A percentile compares a stretch with the other conserved stretches of the same genome.
phyloP scores from a whole-genome alignment of 2,113 vertebrate genomes.

The Cranoglanis bouderius region DNA sequence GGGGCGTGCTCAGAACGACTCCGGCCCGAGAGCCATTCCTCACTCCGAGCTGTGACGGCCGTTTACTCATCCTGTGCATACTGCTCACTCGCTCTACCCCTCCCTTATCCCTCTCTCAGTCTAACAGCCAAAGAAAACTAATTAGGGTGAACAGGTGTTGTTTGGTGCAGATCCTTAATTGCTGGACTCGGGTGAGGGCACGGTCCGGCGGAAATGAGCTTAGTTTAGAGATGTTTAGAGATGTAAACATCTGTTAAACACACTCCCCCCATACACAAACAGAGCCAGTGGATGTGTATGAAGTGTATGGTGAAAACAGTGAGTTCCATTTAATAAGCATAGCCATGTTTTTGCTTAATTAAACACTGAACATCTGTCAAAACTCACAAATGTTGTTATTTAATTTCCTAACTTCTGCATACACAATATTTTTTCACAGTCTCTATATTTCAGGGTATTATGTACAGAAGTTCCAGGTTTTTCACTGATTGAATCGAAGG shows the following conservation, averaged over 20 bases:
- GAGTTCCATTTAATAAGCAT: background rate
- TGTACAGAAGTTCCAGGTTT: background rate
- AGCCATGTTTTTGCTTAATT: background rate
- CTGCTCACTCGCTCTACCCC: background rate
- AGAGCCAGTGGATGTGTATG: background rate
- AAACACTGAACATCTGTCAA: background rate
- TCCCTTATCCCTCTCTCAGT: background rate
- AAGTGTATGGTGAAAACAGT: background rate
- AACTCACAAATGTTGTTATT: background rate
- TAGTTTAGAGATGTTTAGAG: conserved; percentile 14
- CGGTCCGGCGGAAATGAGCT: conserved; percentile 35
- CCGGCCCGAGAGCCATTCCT: conserved; percentile 36
- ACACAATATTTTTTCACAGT: background rate
- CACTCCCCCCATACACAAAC: background rate
- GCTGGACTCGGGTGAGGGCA: conserved; percentile 56
- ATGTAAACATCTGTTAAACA: conserved; percentile 28
- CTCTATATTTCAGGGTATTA: background rate
- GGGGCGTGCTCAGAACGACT: conserved; percentile 2
- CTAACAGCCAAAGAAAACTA: conserved; percentile 59
- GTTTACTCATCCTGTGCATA: conserved; percentile 15
- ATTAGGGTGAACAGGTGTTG: conserved; percentile 72
- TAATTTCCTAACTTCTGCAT: background rate
- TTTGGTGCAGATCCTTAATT: conserved; percentile 66
- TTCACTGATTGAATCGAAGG: background rate
- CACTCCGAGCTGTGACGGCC: conserved; percentile 40